A percentile compares a stretch with the other conserved stretches of the same genome.
Evolutionary conservation across 2,113 vertebrate genomes (phyloP).

Genomic region (Proterorhinus semilunaris): DNA sequence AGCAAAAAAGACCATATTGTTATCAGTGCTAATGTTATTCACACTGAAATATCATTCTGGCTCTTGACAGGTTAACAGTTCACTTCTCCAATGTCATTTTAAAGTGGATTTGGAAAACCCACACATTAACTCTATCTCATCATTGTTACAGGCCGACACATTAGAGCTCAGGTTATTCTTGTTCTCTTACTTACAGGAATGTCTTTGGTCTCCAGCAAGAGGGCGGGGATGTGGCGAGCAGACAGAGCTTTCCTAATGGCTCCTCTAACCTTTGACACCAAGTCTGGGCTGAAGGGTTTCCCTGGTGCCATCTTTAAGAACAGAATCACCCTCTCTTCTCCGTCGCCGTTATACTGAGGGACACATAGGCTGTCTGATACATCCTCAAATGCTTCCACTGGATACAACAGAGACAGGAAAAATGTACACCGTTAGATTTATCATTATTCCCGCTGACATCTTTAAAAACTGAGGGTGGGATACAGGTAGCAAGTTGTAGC

Average conservation of each 20-base stretch:
- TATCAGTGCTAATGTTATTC: too few relatives aligned
- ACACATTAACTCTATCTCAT: neutral
- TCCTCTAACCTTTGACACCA: conserved; percentile 80
- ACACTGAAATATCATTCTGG: too few relatives aligned
- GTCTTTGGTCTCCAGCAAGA: conserved; percentile 89
- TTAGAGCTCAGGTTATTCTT: conserved; percentile 11
- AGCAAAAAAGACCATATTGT: too few relatives aligned
- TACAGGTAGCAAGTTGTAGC: too few relatives aligned
- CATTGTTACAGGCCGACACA: neutral
- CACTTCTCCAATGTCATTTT: too few relatives aligned
- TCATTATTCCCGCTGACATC: neutral
- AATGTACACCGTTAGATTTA: neutral
- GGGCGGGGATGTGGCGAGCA: conserved; percentile 87
- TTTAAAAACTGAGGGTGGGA: too few relatives aligned
- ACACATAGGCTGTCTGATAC: conserved; percentile 93
- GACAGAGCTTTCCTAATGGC: conserved; percentile 87
- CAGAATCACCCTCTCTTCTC: conserved; percentile 91
- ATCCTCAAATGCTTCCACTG: conserved; percentile 96
- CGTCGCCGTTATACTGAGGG: conserved; percentile 88
- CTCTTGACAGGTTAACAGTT: too few relatives aligned
- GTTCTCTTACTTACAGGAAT: conserved; percentile 89
- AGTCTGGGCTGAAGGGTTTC: conserved; percentile 72
- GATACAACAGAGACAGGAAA: neutral
- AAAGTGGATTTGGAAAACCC: neutral
- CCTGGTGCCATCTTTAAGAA: conserved; percentile 90